Conservation (phyloP, 1,140 invertebrate genomes). For the Andrena cerasifolii region DNA sequence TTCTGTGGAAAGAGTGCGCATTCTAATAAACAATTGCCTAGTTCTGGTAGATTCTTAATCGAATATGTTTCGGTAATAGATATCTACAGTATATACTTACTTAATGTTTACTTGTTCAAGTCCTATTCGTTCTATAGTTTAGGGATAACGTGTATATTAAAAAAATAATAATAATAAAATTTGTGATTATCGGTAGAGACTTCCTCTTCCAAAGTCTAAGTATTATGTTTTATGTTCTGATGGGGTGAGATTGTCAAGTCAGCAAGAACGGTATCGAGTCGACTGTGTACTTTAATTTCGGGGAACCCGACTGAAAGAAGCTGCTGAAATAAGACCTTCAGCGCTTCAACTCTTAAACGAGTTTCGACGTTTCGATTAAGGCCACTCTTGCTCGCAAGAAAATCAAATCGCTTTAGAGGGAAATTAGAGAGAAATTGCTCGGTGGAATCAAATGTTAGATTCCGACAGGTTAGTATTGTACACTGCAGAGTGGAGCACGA, state of each 20-base stretch:
- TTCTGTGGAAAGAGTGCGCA: slow-evolving; percentile 22
- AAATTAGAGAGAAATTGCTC: slow-evolving; percentile 45
- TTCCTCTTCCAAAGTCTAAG: too few species aligned
- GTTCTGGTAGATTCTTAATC: too few species aligned
- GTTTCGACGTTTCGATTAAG: slow-evolving; percentile 66
- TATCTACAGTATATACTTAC: too few species aligned
- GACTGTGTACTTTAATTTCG: slow-evolving; percentile 25
- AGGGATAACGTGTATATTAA: too few species aligned
- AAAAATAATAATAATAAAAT: too few species aligned
- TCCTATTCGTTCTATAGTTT: too few species aligned
- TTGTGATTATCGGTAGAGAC: too few species aligned
- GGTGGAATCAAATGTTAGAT: slow-evolving; percentile 32
- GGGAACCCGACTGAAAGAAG: background rate
- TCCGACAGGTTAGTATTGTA: slow-evolving; percentile 37
- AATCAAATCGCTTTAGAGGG: slow-evolving; percentile 40
- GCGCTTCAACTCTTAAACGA: slow-evolving; percentile 48
- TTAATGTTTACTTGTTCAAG: too few species aligned
- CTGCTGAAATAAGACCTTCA: slow-evolving; percentile 46
- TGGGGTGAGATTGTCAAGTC: slow-evolving; percentile 38
- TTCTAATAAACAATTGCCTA: slow-evolving; percentile 21
- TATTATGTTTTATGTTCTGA: slow-evolving; percentile 1
- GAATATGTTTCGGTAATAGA: too few species aligned
- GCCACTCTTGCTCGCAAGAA: slow-evolving; percentile 33
- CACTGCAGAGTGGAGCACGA: slow-evolving; percentile 21
- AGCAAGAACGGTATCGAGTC: background rate